A percentile compares a stretch with the other conserved stretches of the same genome.
Evolutionary conservation across 2,113 vertebrate genomes (phyloP).

Genomic region (Willisornis vidua): DNA sequence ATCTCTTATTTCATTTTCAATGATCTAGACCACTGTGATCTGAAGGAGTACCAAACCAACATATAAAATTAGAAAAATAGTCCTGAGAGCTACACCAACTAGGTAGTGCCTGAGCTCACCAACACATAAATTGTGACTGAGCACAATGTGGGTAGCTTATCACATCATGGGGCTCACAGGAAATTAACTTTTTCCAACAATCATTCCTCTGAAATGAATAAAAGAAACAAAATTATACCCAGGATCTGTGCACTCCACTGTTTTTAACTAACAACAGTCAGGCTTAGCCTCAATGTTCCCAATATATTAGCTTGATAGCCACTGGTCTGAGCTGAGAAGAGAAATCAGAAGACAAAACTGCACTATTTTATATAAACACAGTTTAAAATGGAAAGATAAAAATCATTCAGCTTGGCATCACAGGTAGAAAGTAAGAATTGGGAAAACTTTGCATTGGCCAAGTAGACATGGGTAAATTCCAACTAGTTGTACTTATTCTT

Average conservation of each 20-base stretch:
- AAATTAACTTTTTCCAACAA: not conserved
- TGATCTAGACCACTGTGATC: not conserved
- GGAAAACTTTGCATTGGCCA: not conserved
- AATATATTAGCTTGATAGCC: not conserved
- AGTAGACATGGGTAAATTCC: not conserved
- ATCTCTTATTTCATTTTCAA: not conserved
- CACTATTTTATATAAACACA: not conserved
- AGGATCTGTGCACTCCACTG: not conserved
- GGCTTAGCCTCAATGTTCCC: not conserved
- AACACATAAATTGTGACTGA: not conserved
- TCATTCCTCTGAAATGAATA: not conserved
- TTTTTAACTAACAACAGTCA: not conserved
- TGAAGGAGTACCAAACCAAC: not conserved
- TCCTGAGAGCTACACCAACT: not conserved
- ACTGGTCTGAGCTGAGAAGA: not conserved
- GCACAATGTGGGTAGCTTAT: not conserved
- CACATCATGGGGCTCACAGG: not conserved
- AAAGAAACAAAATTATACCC: not conserved
- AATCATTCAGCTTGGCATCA: not conserved
- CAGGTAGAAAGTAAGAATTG: not conserved
- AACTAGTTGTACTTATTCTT: not conserved
- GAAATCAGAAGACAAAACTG: not conserved
- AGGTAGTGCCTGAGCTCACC: not conserved
- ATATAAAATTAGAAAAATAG: not conserved
- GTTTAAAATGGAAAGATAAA: not conserved